phyloP scores from a whole-genome alignment of 2,888 invertebrate genomes.

The Limnephilus lunatus region DNA sequence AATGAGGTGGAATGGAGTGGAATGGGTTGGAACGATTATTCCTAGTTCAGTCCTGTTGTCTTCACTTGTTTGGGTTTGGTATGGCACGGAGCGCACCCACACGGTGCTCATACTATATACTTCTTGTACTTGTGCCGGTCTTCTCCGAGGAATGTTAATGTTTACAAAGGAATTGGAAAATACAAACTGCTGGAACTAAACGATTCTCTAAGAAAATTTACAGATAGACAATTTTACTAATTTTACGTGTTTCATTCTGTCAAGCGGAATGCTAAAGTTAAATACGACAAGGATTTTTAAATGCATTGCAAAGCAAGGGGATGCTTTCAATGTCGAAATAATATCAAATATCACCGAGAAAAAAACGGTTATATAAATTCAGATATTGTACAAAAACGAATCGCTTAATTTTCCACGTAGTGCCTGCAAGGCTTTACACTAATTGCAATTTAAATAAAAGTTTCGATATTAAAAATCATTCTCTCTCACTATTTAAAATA shows the following conservation, averaged over 20 bases:
- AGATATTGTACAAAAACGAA: too few species aligned
- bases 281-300: not conserved
- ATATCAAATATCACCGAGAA: not conserved
- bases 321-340: not conserved
- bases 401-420: too few species aligned
- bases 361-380: too few species aligned
- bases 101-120: not conserved
- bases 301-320: not conserved
- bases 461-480: too few species aligned
- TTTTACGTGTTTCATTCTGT: not conserved
- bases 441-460: too few species aligned
- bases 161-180: slow-evolving; percentile 25
- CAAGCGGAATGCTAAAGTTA: not conserved
- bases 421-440: too few species aligned
- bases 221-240: not conserved
- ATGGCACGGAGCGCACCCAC: slow-evolving; percentile 45
- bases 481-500: too few species aligned
- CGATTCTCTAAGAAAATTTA: not conserved
- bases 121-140: not conserved
- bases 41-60: slow-evolving; percentile 40
- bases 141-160: slow-evolving; percentile 1
- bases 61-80: slow-evolving; percentile 28
- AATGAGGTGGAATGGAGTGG: not conserved
- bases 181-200: not conserved
- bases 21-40: not conserved